Conservation (phyloP, 2,888 invertebrate genomes). For the Xanthorhoe designata region DNA sequence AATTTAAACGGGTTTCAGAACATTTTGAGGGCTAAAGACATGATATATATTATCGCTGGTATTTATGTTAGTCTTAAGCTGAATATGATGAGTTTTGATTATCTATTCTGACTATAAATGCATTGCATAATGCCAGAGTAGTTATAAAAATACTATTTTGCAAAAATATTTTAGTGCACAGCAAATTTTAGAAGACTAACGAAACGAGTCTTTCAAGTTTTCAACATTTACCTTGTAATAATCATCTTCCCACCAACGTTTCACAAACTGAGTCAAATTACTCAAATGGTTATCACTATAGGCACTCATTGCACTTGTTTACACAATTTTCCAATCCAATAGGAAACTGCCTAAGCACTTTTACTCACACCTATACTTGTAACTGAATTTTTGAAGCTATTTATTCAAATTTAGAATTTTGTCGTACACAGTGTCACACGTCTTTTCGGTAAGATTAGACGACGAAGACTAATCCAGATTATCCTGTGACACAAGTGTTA, state of each 20-base stretch:
- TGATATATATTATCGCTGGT: neutral
- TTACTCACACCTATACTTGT: too few relatives aligned
- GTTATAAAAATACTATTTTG: too few relatives aligned
- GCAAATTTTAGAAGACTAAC: neutral
- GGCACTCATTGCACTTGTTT: slow-evolving; percentile 51
- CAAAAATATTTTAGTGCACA: neutral
- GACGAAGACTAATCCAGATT: slow-evolving; percentile 56
- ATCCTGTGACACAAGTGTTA: slow-evolving; percentile 60
- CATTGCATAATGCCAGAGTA: too few relatives aligned
- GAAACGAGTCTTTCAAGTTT: slow-evolving; percentile 12
- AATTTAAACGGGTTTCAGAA: slow-evolving; percentile 13
- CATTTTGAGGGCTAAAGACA: neutral
- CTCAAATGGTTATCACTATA: slow-evolving; percentile 59
- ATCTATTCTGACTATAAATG: too few relatives aligned
- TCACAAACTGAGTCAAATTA: slow-evolving; percentile 68
- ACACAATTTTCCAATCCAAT: slow-evolving; percentile 15
- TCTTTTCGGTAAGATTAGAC: slow-evolving; percentile 50
- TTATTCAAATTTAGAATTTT: slow-evolving; percentile 1
- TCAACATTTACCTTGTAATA: slow-evolving; percentile 61
- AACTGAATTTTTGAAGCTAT: neutral
- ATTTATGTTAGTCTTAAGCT: neutral
- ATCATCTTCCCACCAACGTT: slow-evolving; percentile 76
- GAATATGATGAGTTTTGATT: too few relatives aligned
- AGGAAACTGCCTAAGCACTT: neutral
- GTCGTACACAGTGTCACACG: slow-evolving; percentile 26